phyloP scores from a whole-genome alignment of 2,797 vertebrate species.

The Urosaurus nigricauda region DNA sequence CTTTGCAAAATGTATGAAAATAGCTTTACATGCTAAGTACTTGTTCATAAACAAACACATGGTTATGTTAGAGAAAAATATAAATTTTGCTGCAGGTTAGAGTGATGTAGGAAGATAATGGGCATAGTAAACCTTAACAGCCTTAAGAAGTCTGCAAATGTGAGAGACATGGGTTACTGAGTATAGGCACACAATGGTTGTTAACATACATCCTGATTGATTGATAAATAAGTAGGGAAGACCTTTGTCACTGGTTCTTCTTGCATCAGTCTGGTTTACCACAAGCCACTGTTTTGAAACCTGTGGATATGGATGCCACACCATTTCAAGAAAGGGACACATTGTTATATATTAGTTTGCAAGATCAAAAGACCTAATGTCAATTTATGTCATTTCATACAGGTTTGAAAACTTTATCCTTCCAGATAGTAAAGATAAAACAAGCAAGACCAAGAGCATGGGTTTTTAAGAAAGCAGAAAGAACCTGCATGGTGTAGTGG shows the following conservation, averaged over 20 bases:
- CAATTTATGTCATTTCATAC: not conserved
- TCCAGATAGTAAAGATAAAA: constrained; percentile 9
- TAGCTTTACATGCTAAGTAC: too few relatives aligned
- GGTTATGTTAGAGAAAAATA: too few relatives aligned
- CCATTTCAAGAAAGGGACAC: not conserved
- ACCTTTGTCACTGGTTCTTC: not conserved
- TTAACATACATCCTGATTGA: not conserved
- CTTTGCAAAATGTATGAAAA: too few relatives aligned
- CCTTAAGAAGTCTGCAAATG: too few relatives aligned
- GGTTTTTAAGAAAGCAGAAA: constrained; percentile 52
- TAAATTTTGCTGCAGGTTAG: too few relatives aligned
- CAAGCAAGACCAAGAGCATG: constrained; percentile 4
- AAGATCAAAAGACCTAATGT: not conserved
- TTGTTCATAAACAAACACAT: too few relatives aligned
- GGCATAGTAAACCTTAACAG: too few relatives aligned
- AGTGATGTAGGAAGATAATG: too few relatives aligned
- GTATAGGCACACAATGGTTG: not conserved
- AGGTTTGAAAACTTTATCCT: not conserved
- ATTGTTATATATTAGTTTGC: not conserved
- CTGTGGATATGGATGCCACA: not conserved
- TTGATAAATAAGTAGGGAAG: not conserved
- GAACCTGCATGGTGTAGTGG: too few relatives aligned
- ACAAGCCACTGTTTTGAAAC: not conserved
- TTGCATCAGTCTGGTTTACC: not conserved
- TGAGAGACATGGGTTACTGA: too few relatives aligned